Conservation (phyloP, 2,113 vertebrate species). For the Bubo scandiacus region DNA sequence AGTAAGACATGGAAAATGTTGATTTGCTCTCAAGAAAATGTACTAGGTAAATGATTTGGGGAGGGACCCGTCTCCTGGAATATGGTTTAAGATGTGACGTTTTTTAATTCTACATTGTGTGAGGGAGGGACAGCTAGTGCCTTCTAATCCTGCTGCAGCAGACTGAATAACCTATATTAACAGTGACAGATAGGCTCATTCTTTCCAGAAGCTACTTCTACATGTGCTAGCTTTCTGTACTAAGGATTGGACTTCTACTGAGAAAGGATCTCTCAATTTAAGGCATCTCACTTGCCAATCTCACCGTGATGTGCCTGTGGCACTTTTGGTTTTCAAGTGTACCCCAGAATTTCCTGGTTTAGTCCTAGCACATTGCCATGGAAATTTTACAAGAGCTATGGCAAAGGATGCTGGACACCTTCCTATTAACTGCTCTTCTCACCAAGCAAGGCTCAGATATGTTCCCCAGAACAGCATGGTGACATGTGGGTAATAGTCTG, state of each 20-base stretch:
- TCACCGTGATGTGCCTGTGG: neutral
- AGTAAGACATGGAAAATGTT: neutral
- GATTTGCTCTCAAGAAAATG: neutral
- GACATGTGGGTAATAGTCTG: neutral
- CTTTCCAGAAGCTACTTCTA: neutral
- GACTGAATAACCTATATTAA: neutral
- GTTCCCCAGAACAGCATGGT: neutral
- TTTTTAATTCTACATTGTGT: neutral
- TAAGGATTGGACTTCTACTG: neutral
- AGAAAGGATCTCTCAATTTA: neutral
- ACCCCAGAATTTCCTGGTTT: neutral
- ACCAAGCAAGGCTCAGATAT: neutral
- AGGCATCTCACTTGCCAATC: neutral
- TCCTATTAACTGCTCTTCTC: neutral
- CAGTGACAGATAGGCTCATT: neutral
- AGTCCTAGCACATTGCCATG: neutral
- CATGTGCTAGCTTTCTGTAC: neutral
- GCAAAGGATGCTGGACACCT: neutral
- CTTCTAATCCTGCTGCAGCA: neutral
- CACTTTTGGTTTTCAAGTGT: neutral
- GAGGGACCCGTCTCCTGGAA: neutral
- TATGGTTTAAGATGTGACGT: neutral
- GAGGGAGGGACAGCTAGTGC: neutral
- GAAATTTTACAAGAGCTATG: neutral
- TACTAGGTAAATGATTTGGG: neutral